Percentiles rank a stretch among this genome's conserved stretches.
Conservation (phyloP, 2,113 vertebrate species). For the Hemichromis elongatus region DNA sequence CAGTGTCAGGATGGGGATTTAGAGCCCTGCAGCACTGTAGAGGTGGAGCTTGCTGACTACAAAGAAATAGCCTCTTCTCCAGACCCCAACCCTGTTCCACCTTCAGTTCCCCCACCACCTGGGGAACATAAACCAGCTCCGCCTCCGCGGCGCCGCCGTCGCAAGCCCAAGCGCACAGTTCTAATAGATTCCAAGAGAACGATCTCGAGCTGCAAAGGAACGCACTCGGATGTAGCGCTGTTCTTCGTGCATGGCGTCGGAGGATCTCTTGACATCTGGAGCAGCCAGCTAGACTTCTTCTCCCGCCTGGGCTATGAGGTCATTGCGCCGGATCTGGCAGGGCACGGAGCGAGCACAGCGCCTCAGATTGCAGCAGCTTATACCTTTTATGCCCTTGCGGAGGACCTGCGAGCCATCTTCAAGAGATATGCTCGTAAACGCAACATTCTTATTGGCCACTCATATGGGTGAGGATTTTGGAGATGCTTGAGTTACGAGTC, state of each 20-base stretch:
- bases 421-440: constrained; percentile 88
- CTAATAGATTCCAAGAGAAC: constrained; percentile 83
- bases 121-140: constrained; percentile 66
- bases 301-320: constrained; percentile 91
- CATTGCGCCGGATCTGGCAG: constrained; percentile 89
- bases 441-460: constrained; percentile 93
- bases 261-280: constrained; percentile 94
- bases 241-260: constrained; percentile 96
- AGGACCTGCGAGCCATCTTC: constrained; percentile 91
- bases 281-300: constrained; percentile 94
- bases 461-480: constrained; percentile 81
- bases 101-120: neutral
- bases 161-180: constrained; percentile 86
- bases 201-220: constrained; percentile 91
- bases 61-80: constrained; percentile 62
- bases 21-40: constrained; percentile 77
- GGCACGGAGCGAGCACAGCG: constrained; percentile 86
- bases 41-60: constrained; percentile 81
- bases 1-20: constrained; percentile 79
- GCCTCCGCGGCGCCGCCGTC: constrained; percentile 70
- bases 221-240: constrained; percentile 84
- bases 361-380: constrained; percentile 91
- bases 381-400: constrained; percentile 92
- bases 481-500: neutral
- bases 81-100: constrained; percentile 50